These are phyloP conservation scores for Piaya cayana DNA, from an alignment of 2,113 vertebrate genomes.

Conservation along the genomic window DNA sequence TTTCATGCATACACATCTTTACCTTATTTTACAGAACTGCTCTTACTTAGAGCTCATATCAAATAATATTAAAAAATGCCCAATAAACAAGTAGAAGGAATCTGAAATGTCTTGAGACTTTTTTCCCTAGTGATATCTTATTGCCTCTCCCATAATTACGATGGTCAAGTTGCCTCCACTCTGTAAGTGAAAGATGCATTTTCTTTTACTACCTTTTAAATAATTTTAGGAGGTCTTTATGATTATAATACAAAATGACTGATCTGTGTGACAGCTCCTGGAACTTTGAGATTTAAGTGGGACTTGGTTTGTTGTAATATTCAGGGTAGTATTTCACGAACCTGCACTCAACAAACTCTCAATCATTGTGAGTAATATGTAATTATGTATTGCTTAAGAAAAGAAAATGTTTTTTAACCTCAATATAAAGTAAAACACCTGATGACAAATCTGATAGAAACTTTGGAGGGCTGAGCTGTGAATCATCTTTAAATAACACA, in stretches of 20 bases:
- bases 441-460: not conserved
- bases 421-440: not conserved
- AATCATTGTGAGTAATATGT: slow-evolving; percentile 41
- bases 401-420: not conserved
- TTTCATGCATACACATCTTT: not conserved
- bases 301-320: slow-evolving; percentile 25
- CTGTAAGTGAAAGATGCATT: not conserved
- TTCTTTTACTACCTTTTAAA: not conserved
- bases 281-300: slow-evolving; percentile 4
- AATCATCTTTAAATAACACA: not conserved
- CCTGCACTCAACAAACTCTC: slow-evolving; percentile 9
- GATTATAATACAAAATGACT: slow-evolving; percentile 19
- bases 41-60: not conserved
- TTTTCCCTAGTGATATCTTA: not conserved
- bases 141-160: not conserved
- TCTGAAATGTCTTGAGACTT: not conserved
- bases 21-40: not conserved
- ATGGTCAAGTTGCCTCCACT: not conserved
- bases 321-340: slow-evolving; percentile 27
- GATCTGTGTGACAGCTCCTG: slow-evolving; percentile 12
- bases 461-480: not conserved
- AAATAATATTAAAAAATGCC: not conserved
- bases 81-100: not conserved
- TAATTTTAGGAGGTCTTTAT: not conserved
- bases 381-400: slow-evolving; percentile 38